phyloP scores from a whole-genome alignment of 2,797 vertebrate species.

The Sebastes minor region DNA sequence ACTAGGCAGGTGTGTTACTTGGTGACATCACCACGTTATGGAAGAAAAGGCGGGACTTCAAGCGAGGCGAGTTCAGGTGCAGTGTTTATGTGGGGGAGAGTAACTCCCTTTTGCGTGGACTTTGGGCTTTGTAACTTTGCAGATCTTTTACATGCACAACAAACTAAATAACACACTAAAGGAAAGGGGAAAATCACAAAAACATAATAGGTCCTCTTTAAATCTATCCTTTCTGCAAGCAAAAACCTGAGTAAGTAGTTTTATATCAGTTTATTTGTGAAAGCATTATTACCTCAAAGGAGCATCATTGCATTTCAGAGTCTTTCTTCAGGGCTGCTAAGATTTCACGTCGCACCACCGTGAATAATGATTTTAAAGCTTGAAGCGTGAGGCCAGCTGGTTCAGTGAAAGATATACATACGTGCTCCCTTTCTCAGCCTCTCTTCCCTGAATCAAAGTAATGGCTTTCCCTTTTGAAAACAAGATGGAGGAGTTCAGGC shows the following conservation, averaged over 20 bases:
- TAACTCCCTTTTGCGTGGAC: too few relatives aligned
- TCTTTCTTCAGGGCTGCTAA: conserved; percentile 27
- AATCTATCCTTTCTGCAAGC: background rate
- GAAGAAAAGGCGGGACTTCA: too few relatives aligned
- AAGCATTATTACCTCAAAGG: background rate
- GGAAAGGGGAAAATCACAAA: too few relatives aligned
- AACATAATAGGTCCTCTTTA: too few relatives aligned
- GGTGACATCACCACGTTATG: too few relatives aligned
- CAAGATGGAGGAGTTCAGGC: conserved; percentile 25
- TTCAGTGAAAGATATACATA: conserved; percentile 28
- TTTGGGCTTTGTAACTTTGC: too few relatives aligned
- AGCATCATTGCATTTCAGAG: conserved; percentile 24
- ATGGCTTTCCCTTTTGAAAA: conserved; percentile 32
- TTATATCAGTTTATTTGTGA: conserved; percentile 8
- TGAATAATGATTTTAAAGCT: conserved; percentile 51
- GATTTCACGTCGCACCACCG: conserved; percentile 31
- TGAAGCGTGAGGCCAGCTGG: conserved; percentile 26
- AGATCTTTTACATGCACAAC: too few relatives aligned
- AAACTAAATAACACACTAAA: too few relatives aligned
- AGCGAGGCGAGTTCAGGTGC: too few relatives aligned
- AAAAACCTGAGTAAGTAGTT: background rate
- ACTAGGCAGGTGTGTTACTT: too few relatives aligned
- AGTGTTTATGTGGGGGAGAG: too few relatives aligned
- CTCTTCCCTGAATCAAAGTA: conserved; percentile 35
- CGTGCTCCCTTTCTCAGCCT: conserved; percentile 2